Evolutionary conservation across 2,113 vertebrate species (phyloP).

Genomic region (Taurulus bubalis): DNA sequence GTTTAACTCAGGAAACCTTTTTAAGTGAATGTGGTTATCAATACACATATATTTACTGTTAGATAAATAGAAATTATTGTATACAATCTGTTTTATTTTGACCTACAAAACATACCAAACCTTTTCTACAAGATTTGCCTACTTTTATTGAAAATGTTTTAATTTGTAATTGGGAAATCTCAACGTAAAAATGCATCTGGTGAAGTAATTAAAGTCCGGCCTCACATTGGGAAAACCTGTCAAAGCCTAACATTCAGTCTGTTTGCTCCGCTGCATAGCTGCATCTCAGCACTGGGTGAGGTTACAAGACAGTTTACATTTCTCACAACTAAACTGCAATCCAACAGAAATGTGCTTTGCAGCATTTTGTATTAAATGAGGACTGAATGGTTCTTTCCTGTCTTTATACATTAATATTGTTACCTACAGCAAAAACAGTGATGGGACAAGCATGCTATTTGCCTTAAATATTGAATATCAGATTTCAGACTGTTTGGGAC

Average conservation of each 20-base stretch:
- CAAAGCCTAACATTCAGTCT: neutral
- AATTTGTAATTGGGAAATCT: neutral
- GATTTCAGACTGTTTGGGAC: neutral
- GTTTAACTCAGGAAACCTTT: neutral
- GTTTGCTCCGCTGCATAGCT: neutral
- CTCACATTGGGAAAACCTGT: conserved; percentile 2
- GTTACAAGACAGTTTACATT: neutral
- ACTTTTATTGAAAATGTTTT: neutral
- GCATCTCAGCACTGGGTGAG: neutral
- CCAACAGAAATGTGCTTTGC: neutral
- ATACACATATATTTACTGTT: neutral
- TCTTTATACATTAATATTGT: neutral
- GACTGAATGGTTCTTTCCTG: neutral
- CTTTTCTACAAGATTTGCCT: neutral
- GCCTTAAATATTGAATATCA: neutral
- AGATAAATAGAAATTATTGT: neutral
- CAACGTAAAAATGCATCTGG: neutral
- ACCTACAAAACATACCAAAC: neutral
- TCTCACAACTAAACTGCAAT: neutral
- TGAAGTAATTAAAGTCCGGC: conserved; percentile 1
- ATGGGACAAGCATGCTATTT: neutral
- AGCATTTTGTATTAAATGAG: neutral
- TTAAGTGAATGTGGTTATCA: neutral
- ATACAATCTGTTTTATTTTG: neutral
- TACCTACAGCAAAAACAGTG: neutral